These are phyloP conservation scores for Callaeas wilsoni DNA, from an alignment of 2,113 vertebrate genomes.

Conservation along the genomic window DNA sequence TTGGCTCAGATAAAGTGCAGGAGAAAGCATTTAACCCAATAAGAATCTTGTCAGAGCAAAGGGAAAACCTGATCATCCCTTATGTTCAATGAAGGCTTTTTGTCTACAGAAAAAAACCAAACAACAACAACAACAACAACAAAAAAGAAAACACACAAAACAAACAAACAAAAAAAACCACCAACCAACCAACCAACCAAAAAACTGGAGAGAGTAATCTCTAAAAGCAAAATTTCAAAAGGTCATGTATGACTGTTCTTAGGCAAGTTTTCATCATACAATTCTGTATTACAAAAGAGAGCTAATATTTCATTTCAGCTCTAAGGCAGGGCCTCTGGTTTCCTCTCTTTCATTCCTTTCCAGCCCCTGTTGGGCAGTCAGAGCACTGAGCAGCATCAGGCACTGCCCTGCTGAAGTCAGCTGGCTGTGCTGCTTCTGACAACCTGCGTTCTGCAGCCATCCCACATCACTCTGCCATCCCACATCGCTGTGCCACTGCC, in stretches of 20 bases:
- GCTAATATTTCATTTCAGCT: not conserved
- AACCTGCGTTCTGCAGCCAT: not conserved
- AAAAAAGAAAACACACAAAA: not conserved
- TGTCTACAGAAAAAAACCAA: not conserved
- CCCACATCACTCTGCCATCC: not conserved
- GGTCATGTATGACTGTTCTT: not conserved
- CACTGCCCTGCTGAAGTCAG: not conserved
- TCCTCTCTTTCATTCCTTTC: not conserved
- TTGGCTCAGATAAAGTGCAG: not conserved
- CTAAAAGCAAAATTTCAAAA: not conserved
- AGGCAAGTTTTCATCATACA: not conserved
- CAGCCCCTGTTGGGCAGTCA: not conserved
- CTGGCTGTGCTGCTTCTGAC: not conserved
- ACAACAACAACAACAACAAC: too few species aligned
- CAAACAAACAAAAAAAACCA: not conserved
- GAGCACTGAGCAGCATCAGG: not conserved
- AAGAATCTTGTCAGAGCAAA: not conserved
- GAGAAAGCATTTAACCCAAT: not conserved
- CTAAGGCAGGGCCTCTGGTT: not conserved
- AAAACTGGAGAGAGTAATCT: not conserved
- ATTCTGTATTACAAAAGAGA: not conserved
- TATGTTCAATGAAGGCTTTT: not conserved
- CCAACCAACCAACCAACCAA: too few species aligned
- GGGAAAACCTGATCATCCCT: not conserved
- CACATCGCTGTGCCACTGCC: not conserved